These are phyloP conservation scores for Empidonax alnorum DNA, from an alignment of 2,113 vertebrate genomes.

Conservation along the genomic window DNA sequence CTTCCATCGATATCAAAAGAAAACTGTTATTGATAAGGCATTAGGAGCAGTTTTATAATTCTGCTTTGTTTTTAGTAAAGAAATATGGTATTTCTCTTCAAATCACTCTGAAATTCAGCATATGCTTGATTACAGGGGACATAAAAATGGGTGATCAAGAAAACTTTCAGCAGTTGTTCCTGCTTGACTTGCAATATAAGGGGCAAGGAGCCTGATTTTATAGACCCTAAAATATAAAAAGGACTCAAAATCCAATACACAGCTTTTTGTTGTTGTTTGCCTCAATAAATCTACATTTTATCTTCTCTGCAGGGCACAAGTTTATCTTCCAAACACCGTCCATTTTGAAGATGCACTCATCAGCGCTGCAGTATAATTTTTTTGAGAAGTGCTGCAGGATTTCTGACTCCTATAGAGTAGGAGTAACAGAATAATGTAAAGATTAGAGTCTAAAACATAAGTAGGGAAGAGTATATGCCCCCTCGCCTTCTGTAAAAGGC, in stretches of 20 bases:
- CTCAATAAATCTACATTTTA: slow-evolving; percentile 64
- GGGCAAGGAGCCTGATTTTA: slow-evolving; percentile 27
- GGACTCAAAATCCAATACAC: slow-evolving; percentile 41
- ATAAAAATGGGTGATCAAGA: slow-evolving; percentile 7
- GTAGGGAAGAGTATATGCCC: not conserved
- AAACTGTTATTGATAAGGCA: not conserved
- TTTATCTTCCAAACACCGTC: slow-evolving; percentile 44
- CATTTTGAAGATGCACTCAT: slow-evolving; percentile 42
- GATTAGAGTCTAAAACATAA: not conserved
- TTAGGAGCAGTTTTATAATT: not conserved
- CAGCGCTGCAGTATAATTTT: slow-evolving; percentile 18
- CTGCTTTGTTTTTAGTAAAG: not conserved
- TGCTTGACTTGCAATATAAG: slow-evolving; percentile 19
- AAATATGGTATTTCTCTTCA: not conserved
- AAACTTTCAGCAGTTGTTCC: not conserved
- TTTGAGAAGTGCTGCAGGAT: slow-evolving; percentile 1
- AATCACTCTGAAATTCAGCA: not conserved
- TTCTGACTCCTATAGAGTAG: slow-evolving; percentile 28
- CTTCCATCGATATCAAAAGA: not conserved
- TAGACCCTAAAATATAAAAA: slow-evolving; percentile 31
- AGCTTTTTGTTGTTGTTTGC: slow-evolving; percentile 48
- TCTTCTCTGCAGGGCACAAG: slow-evolving; percentile 42
- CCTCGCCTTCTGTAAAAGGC: not conserved
- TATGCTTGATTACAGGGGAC: not conserved
- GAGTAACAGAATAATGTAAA: slow-evolving; percentile 27